Conservation (phyloP, 1,140 invertebrate genomes). For the Asbolus verrucosus region DNA sequence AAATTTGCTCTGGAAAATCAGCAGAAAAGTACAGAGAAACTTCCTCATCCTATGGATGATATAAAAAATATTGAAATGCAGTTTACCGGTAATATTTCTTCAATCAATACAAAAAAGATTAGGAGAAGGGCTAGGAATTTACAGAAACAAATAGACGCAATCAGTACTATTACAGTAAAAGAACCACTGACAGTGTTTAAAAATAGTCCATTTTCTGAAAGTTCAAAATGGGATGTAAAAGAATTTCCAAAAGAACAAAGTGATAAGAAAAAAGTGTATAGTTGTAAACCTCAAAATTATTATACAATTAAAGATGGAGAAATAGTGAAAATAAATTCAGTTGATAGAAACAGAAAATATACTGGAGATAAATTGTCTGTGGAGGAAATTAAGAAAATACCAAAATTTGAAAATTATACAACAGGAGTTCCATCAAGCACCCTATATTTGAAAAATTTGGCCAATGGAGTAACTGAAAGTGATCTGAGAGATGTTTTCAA, state of each 20-base stretch:
- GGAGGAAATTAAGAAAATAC: constrained; percentile 67
- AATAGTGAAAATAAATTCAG: constrained; percentile 60
- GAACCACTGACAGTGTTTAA: constrained; percentile 18
- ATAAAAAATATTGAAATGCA: constrained; percentile 60
- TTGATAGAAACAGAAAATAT: not conserved
- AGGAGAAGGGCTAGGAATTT: constrained; percentile 50
- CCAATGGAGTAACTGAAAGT: constrained; percentile 61
- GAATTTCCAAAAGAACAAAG: constrained; percentile 9
- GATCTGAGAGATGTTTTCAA: constrained; percentile 67
- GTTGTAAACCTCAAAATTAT: constrained; percentile 58
- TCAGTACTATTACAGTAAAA: not conserved
- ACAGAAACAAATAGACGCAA: constrained; percentile 45
- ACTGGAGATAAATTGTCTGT: constrained; percentile 59
- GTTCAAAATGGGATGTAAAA: constrained; percentile 54
- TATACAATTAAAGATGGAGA: constrained; percentile 64
- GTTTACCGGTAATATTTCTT: constrained; percentile 53
- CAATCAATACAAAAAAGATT: constrained; percentile 52
- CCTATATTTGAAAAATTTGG: constrained; percentile 70
- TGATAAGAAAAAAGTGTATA: constrained; percentile 53
- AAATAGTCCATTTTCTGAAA: not conserved
- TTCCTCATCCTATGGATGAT: constrained; percentile 60
- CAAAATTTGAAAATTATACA: constrained; percentile 68
- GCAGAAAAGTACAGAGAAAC: constrained; percentile 3
- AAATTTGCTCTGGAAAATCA: constrained; percentile 57
- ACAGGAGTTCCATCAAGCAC: constrained; percentile 65